These are phyloP conservation scores for Torymus tubicola DNA, from an alignment of 2,888 invertebrate genomes.

Conservation along the genomic window DNA sequence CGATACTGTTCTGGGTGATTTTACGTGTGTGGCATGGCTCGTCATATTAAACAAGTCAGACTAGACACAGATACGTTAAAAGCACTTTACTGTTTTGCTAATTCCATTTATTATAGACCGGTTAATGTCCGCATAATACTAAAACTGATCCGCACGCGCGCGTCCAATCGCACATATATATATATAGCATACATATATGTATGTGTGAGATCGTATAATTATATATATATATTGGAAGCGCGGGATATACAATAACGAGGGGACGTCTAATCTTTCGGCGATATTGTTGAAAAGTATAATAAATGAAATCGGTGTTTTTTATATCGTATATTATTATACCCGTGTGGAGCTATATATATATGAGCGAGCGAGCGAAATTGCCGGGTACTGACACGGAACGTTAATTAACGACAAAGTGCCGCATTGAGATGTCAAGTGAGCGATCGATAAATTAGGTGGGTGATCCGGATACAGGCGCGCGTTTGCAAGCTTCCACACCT, in stretches of 20 bases:
- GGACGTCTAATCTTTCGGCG: slow-evolving; percentile 26
- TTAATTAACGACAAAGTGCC: slow-evolving; percentile 54
- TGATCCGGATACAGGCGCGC: not conserved
- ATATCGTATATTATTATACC: not conserved
- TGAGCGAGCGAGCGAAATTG: slow-evolving; percentile 9
- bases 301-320: slow-evolving; percentile 33
- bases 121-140: slow-evolving; percentile 52
- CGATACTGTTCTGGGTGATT: not conserved
- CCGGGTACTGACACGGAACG: slow-evolving; percentile 28
- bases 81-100: slow-evolving; percentile 74
- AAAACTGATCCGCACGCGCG: not conserved
- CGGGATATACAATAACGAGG: no score
- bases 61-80: slow-evolving; percentile 71
- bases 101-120: slow-evolving; percentile 71
- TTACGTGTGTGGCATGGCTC: slow-evolving; percentile 62
- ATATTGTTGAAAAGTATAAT: slow-evolving; percentile 23
- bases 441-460: slow-evolving; percentile 47
- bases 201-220: no score
- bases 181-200: no score
- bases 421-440: slow-evolving; percentile 49
- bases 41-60: slow-evolving; percentile 72
- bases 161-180: no score
- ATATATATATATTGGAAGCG: no score
- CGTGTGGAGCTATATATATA: no score
- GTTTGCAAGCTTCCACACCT: no score